Base-by-base conservation (phyloP, 2,113 vertebrate species). In the Pleuronectes platessa region DNA sequence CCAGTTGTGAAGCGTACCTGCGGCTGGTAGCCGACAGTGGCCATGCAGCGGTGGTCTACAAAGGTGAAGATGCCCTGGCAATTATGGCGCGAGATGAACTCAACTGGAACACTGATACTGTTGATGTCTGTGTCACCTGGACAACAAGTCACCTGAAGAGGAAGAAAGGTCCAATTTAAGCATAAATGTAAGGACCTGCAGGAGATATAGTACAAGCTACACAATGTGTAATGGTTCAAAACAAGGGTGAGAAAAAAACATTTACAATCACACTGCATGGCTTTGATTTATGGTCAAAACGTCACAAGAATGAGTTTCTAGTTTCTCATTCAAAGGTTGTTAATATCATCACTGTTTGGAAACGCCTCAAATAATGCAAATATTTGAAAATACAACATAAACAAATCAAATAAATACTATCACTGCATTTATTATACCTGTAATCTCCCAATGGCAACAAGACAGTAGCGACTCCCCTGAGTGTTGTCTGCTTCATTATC, bases 61-160 rank as follows among this genome's bases (percentile, higher is more conserved):
- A 99, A 99, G 53, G 97, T 99, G 90, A 98, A 99, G 11, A 95
- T 77, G 0, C 98, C 96, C 0, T 96, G 96, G 3, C 95, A 95
- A 90, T 96, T 98, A 90, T 99, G 98, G 0, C 98, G 91, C 45
- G 98, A 99, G 86, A 99, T 98, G 92, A 99, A 99, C 73, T 99
- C 98, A 0, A 96, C 96, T 0, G 98, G 98, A 63, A 97, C 95
- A 31, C 94, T 96, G 31, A 97, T 83, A 0, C 88, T 96, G 89
- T 92, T 97, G 68, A 96, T 90, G 88, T 95, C 96, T 1, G 94
- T 93, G 62, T 97, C 97, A 65, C 93, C 96, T 20, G 97, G 97
- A 0, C 96, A 98, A 92, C 96, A 97, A 1, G 97, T 98, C 45
- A 99, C 97, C 98, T 99, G 77, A 17, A 80, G 9, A 12, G 1